Percentiles rank a stretch among this genome's conserved stretches.
Conservation (phyloP, 2,797 vertebrate species). For the Enteromius argenteus region DNA sequence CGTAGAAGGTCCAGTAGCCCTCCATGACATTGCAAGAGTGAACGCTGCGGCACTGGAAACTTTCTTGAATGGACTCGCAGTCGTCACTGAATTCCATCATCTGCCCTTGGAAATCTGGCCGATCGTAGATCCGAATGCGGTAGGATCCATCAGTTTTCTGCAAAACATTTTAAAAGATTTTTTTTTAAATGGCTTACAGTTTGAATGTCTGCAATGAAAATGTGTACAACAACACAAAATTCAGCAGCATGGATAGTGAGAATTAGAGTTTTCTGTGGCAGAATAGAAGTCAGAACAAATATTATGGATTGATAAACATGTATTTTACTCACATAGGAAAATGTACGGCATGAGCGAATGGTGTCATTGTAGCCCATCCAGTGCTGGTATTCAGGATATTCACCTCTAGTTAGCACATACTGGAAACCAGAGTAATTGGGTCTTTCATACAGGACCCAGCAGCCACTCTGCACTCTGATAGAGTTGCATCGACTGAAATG, state of each 20-base stretch:
- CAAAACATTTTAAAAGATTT: slow-evolving; percentile 1
- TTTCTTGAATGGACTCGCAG: slow-evolving; percentile 74
- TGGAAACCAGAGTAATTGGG: slow-evolving; percentile 76
- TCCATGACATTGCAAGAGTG: slow-evolving; percentile 77
- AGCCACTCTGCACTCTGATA: slow-evolving; percentile 75
- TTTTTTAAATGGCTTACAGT: neutral
- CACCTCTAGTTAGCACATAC: slow-evolving; percentile 76
- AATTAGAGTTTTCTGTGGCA: neutral
- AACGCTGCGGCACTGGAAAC: slow-evolving; percentile 72
- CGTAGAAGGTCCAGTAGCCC: slow-evolving; percentile 77
- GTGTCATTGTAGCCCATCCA: slow-evolving; percentile 79
- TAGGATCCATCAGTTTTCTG: slow-evolving; percentile 74
- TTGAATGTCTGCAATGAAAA: neutral
- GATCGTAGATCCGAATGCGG: slow-evolving; percentile 73
- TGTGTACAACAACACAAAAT: neutral
- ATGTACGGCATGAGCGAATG: slow-evolving; percentile 73
- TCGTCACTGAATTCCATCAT: slow-evolving; percentile 78
- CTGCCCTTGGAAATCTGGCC: slow-evolving; percentile 76
- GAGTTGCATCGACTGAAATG: slow-evolving; percentile 79
- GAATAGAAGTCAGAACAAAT: neutral
- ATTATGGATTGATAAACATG: neutral
- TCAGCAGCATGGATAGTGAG: neutral
- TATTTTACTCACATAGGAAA: slow-evolving; percentile 68
- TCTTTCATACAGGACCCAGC: slow-evolving; percentile 78
- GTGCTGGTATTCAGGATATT: slow-evolving; percentile 77